Conservation (phyloP, 2,797 vertebrate species). For the Centroberyx gerrardi region DNA sequence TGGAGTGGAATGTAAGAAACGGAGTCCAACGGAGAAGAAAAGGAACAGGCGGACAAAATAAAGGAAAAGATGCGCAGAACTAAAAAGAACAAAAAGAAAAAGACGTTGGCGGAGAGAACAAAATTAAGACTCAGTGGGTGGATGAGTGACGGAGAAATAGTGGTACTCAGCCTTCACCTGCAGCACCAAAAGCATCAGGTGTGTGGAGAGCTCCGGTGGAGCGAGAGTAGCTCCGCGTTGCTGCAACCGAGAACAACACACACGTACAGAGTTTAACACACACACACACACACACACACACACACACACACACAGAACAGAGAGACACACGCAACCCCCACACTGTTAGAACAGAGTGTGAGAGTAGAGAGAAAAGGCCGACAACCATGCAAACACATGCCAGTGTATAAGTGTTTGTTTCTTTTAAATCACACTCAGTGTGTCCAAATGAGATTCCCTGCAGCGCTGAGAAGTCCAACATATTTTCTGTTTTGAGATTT, state of each 20-base stretch:
- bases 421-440: slow-evolving; percentile 7
- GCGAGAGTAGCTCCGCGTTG: slow-evolving; percentile 98
- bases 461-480: no score
- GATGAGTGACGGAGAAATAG: slow-evolving; percentile 81
- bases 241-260: slow-evolving; percentile 93
- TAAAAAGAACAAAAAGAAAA: slow-evolving; percentile 36
- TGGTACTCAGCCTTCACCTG: slow-evolving; percentile 98
- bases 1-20: slow-evolving; percentile 60
- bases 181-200: slow-evolving; percentile 94
- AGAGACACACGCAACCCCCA: slow-evolving; percentile 36
- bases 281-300: slow-evolving; percentile 23
- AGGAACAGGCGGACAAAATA: slow-evolving; percentile 41
- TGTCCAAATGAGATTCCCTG: not conserved
- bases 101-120: slow-evolving; percentile 26
- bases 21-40: slow-evolving; percentile 55
- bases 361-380: slow-evolving; percentile 49
- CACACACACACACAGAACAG: slow-evolving; percentile 5
- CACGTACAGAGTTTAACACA: slow-evolving; percentile 71
- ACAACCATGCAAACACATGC: slow-evolving; percentile 47
- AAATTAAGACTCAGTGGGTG: slow-evolving; percentile 71
- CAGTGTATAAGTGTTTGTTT: slow-evolving; percentile 6
- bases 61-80: not conserved
- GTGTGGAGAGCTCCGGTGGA: slow-evolving; percentile 98
- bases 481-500: not conserved
- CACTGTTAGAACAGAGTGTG: slow-evolving; percentile 30